phyloP scores from a whole-genome alignment of 2,888 invertebrate genomes.

The Apomyelois bistriatella region DNA sequence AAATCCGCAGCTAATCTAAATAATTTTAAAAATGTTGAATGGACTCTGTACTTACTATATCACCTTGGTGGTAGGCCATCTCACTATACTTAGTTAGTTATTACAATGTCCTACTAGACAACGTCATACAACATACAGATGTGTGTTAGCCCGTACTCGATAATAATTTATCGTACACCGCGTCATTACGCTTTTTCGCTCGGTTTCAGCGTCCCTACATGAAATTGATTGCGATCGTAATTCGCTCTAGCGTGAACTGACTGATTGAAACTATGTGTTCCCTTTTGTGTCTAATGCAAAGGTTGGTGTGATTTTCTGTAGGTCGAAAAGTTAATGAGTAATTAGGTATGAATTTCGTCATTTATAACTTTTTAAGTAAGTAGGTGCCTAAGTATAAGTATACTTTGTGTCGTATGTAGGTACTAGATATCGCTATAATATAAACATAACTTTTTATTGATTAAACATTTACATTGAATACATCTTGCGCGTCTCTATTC shows the following conservation, averaged over 20 bases:
- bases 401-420: too few species aligned
- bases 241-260: slow-evolving; percentile 27
- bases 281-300: slow-evolving; percentile 23
- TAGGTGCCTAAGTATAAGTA: too few species aligned
- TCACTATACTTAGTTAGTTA: too few species aligned
- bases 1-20: too few species aligned
- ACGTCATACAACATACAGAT: not conserved
- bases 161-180: slow-evolving; percentile 28
- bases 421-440: too few species aligned
- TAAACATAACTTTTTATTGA: too few species aligned
- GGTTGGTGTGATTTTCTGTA: slow-evolving; percentile 5
- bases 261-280: slow-evolving; percentile 30
- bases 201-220: slow-evolving; percentile 32
- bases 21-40: too few species aligned
- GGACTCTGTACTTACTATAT: too few species aligned
- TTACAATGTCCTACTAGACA: not conserved
- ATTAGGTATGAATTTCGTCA: not conserved
- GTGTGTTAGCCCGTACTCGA: not conserved
- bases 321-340: not conserved
- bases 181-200: slow-evolving; percentile 41
- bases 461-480: too few species aligned
- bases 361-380: not conserved
- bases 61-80: too few species aligned
- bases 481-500: too few species aligned
- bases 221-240: slow-evolving; percentile 38